phyloP scores from a whole-genome alignment of 2,113 vertebrate genomes.

The Onychostruthus taczanowskii region DNA sequence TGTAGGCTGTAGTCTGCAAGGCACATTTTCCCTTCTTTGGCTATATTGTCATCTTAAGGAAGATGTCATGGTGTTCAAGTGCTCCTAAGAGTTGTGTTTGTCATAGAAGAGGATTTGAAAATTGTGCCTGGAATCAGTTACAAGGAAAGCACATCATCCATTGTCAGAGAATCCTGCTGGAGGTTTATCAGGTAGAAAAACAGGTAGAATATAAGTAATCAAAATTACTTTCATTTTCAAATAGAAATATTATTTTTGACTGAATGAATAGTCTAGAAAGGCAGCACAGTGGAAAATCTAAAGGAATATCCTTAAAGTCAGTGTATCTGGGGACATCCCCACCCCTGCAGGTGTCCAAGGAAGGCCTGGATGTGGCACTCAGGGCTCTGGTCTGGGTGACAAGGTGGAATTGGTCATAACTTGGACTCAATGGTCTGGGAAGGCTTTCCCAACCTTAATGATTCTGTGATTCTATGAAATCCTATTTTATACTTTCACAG shows the following conservation, averaged over 20 bases:
- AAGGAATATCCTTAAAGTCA: not conserved
- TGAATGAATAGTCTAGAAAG: not conserved
- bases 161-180: not conserved
- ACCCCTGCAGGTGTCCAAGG: not conserved
- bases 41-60: not conserved
- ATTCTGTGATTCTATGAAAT: not conserved
- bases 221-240: not conserved
- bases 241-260: not conserved
- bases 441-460: not conserved
- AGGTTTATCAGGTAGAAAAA: not conserved
- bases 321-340: not conserved
- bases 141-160: not conserved
- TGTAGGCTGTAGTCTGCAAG: not conserved
- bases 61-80: not conserved
- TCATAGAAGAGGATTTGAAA: not conserved
- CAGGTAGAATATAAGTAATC: not conserved
- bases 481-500: not conserved
- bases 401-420: rapidly evolving
- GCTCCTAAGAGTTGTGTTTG: not conserved
- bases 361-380: not conserved
- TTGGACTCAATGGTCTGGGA: not conserved
- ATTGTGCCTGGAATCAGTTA: not conserved
- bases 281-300: not conserved
- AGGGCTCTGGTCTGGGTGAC: not conserved
- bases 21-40: not conserved